Base-by-base conservation (phyloP, 2,888 invertebrate genomes). In the Cacoxenus indagator region DNA sequence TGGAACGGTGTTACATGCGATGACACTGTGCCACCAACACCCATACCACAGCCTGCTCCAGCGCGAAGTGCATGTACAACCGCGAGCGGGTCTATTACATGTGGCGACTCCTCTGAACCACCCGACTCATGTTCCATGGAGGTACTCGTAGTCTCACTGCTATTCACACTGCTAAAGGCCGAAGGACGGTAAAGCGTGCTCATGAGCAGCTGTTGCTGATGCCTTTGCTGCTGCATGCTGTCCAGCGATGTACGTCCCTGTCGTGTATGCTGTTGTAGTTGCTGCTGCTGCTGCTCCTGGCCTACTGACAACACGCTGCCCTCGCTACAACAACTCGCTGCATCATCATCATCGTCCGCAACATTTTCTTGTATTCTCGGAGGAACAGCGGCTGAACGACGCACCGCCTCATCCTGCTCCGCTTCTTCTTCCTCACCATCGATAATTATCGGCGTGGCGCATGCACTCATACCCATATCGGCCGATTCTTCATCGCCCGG, bases 271-370 rank as follows among this genome's bases (percentile, higher is more conserved):
- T 48, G 70, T 45, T 43, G 73, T 29, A n/a, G 27, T 14, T 62
- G 61, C 43, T 37, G 43, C 14, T 31, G 22, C 17, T 37, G 61
- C 4, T 85, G 83, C 70, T 95, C 95, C 83, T 94, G 94, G 5
- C 95, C 94, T 73, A 95, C 95, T 76, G 94, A 95, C 37, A 95
- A 84, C 3, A 94, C 95, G 54, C 95, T 95, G 81, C 94, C 94
- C 78, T 94, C 94, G 77, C 93, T 93, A 76, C 92, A 92, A 74
- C 92, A 92, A 70, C 93, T 93, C 72, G 91, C 90, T 19, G 91
- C 91, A 72, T 87, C 87, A 31, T 76, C 81, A 19, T 84, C 83
- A 37, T 84, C 80, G 8, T 72, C 70, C 0, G 77, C 81, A 29
- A 73, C 75, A 31, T 76, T 75, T 26, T 75, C 76, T 29, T 69